Evolutionary conservation across 92 coral and sea anemone genomes (phyloP), one percentile per base, ranked within the genome.

Genomic region (Anthopleura xanthogrammica): DNA sequence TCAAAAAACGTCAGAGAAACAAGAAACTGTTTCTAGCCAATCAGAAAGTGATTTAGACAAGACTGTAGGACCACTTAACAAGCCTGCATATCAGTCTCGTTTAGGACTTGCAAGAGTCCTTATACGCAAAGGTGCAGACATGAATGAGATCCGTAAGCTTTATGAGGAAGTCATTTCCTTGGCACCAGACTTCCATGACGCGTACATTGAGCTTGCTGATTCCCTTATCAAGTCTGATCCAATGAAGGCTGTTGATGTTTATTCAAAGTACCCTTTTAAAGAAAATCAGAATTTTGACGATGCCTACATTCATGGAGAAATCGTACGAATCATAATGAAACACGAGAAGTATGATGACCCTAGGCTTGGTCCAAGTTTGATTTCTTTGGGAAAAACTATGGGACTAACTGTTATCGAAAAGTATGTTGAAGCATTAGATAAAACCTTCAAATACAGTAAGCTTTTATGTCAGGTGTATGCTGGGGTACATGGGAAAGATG

Each of bases 191-290:
- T 87, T 94, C 24, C 98, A 96, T 60, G 99, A 96, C 76, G 99
- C 99, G 8, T 96, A 96, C 93, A 96, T 96, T 79, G 99, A 96
- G 74, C 87, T 96, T 40, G 99, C 98, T 6, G 99, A 96, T 70
- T 85, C 92, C 36, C 79, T 94, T 81, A 83, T 96, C 79, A 94
- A 94, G 81, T 73, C 92, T 46, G 95, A 96, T 77, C 98, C 99
- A 12, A 85, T 94, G 94, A 91, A 90, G 62, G 98, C 99, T 4
- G 99, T 96, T 13, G 99, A 94, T 75, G 85, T 90, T 24, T 92
- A 92, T 75, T 65, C 89, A 77, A 90, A 87, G 82, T 94, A 91
- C 41, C 94, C 94, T 1, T 91, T 88, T 46, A 64, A 91, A 80
- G 97, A 94, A 77, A 90, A 92, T 43, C 77, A 92, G 76, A 96